Conservation (phyloP, 2,797 vertebrate genomes). For the Melanogrammus aeglefinus region DNA sequence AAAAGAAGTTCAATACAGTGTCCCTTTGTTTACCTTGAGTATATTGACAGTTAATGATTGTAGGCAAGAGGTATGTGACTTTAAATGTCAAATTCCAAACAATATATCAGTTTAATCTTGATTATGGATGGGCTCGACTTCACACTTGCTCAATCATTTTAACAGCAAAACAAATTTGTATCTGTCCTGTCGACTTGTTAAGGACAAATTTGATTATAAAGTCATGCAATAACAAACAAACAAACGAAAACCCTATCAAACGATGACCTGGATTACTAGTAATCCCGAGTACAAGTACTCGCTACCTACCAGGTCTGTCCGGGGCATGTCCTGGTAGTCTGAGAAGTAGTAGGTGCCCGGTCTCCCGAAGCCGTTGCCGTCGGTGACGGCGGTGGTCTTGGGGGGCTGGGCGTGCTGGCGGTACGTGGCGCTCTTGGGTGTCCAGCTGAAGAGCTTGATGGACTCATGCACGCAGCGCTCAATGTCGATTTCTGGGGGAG, state of each 20-base stretch:
- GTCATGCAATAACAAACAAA: no score
- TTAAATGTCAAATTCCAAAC: not conserved
- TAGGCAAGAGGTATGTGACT: not conserved
- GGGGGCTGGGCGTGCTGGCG: slow-evolving; percentile 88
- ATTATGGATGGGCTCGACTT: not conserved
- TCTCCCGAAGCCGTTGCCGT: slow-evolving; percentile 67
- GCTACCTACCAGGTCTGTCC: slow-evolving; percentile 83
- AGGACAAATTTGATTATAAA: no score
- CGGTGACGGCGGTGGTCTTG: slow-evolving; percentile 55
- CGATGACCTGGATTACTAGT: no score
- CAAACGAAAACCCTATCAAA: no score
- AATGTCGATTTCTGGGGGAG: slow-evolving; percentile 88
- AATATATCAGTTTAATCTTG: not conserved
- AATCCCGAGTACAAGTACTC: not conserved
- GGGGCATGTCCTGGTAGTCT: slow-evolving; percentile 84
- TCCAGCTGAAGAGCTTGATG: slow-evolving; percentile 94
- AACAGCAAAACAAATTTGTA: no score
- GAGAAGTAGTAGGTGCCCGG: slow-evolving; percentile 74
- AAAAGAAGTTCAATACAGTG: not conserved
- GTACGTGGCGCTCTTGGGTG: slow-evolving; percentile 91
- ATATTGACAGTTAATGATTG: not conserved
- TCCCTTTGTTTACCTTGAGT: no score
- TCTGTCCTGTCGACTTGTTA: no score
- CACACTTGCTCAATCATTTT: not conserved
- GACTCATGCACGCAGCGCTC: slow-evolving; percentile 97